A percentile compares a stretch with the other conserved stretches of the same genome.
Conservation (phyloP, 2,113 vertebrate species). For the Ictalurus furcatus region DNA sequence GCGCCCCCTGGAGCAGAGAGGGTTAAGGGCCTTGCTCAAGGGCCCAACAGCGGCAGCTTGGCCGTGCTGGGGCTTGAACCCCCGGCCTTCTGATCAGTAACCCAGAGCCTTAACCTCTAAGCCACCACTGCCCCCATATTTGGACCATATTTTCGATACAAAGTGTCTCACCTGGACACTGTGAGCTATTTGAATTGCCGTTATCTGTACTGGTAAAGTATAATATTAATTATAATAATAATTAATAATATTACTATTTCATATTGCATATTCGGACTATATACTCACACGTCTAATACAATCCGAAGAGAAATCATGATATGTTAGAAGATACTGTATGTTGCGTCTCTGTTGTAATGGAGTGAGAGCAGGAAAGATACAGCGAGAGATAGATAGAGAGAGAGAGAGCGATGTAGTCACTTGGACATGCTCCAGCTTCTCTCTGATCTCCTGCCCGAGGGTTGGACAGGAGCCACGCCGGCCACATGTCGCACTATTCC, state of each 20-base stretch:
- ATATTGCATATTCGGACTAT: neutral
- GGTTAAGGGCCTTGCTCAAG: no score
- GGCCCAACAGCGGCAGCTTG: no score
- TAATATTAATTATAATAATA: no score
- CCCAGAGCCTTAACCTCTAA: no score
- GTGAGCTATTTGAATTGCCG: neutral
- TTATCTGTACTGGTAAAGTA: neutral
- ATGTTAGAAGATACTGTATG: neutral
- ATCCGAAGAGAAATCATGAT: neutral
- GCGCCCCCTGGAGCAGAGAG: no score
- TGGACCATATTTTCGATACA: neutral
- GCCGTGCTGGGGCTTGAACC: no score
- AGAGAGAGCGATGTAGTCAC: neutral
- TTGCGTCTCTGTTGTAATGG: neutral
- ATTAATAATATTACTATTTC: neutral
- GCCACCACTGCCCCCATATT: no score
- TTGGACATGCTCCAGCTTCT: constrained; percentile 43
- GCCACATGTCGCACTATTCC: constrained; percentile 64
- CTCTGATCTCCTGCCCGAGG: constrained; percentile 45
- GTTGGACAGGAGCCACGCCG: constrained; percentile 47
- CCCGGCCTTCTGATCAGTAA: no score
- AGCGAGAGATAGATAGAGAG: neutral
- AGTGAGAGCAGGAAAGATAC: neutral
- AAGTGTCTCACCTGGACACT: neutral
- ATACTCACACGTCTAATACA: neutral